Evolutionary conservation across 2,797 vertebrate species (phyloP).

Genomic region (Eulemur mongoz): DNA sequence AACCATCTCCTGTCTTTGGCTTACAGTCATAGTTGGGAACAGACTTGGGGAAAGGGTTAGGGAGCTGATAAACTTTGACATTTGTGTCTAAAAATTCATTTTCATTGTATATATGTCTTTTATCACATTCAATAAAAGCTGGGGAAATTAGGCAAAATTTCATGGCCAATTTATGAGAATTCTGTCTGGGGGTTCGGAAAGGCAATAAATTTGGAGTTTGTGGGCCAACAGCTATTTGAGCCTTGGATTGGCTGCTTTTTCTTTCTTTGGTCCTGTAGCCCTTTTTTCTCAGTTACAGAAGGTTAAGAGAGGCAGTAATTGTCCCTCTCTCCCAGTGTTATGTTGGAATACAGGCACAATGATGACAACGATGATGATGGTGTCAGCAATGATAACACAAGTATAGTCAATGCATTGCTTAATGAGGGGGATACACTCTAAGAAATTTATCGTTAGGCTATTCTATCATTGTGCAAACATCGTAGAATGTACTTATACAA

Average conservation of each 20-base stretch:
- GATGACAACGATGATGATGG: not conserved
- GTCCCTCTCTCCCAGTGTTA: not conserved
- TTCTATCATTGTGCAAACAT: not conserved
- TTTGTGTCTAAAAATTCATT: conserved; percentile 30
- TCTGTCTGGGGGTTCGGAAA: conserved; percentile 7
- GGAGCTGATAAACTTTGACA: not conserved
- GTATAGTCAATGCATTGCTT: not conserved
- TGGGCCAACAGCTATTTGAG: not conserved
- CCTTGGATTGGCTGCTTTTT: not conserved
- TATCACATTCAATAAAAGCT: conserved; percentile 28
- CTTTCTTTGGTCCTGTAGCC: not conserved
- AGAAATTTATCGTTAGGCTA: not conserved
- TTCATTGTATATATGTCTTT: conserved; percentile 25
- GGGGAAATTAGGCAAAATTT: not conserved
- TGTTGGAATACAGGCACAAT: not conserved
- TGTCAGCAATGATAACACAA: not conserved
- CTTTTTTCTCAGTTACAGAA: not conserved
- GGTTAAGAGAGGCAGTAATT: not conserved
- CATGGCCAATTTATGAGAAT: not conserved
- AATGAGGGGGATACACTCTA: not conserved
- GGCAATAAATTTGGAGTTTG: not conserved
- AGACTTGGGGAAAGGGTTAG: not conserved
- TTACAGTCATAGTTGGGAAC: not conserved
- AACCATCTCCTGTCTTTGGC: not conserved
- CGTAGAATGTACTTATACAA: not conserved